Base-by-base conservation (phyloP, 2,797 vertebrate species). In the Myotis vivesi region DNA sequence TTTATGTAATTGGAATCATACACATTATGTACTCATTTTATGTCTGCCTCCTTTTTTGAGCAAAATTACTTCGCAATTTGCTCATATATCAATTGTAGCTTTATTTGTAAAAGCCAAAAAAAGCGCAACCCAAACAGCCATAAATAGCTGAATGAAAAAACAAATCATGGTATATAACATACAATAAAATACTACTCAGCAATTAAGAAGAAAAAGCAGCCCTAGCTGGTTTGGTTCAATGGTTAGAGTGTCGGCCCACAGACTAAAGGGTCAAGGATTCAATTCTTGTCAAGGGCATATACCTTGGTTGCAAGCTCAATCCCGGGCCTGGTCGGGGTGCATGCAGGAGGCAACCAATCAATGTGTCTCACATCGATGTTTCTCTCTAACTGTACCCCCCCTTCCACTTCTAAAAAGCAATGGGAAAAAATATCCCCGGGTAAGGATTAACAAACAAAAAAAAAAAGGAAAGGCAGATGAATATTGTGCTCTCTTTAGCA, bases 61-160 rank as follows among this genome's bases (percentile, higher is more conserved):
- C 16, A 53, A 46, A 86, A 68, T 79, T 87, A 82, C 46, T 83
- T 81, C 79, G 57, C 8, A 17, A 69, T 69, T 20, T 91, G 25
- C 20, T 81, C 7, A 57, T 71, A 55, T 25, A 6, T 20, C 46
- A 16, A 49, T 3, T 89, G 10, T 15, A 68, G 38, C 41, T 84
- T 66, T 68, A 87, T 51, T 30, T 87, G 20, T 91, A 81, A 87
- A 7, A 68, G 16, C 49, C 8, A 38, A 69, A 92, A 49, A 59
- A 30, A 62, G 28, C 12, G 49, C 25, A 64, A 64, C 17, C 8
- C 17, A 81, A 86, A 93, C 76, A 28, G 76, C 22, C 44, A 69
- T 64, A 28, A 91, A 55, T 1, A 85, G 16, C 0, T 81, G 41
- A 95, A 93, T 17, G 46, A 22, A 84, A 91, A 94, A 93, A 89